Percentiles rank a stretch among this genome's conserved stretches.
Conservation (phyloP, 2,113 vertebrate species). For the Syrrhaptes paradoxus region DNA sequence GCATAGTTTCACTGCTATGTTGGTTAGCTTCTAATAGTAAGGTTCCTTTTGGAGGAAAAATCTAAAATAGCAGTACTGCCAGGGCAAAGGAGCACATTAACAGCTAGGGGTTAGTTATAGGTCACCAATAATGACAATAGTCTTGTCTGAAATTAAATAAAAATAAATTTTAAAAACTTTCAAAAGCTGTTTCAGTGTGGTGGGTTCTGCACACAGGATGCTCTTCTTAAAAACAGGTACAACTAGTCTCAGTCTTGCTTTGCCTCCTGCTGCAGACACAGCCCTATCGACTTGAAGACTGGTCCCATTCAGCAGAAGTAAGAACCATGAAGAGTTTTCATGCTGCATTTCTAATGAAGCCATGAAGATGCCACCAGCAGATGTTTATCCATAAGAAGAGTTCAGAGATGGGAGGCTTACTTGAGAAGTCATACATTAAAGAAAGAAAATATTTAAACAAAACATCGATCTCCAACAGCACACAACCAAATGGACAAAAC, state of each 20-base stretch:
- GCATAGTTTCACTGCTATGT: neutral
- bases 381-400: neutral
- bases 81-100: neutral
- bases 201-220: neutral
- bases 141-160: neutral
- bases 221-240: neutral
- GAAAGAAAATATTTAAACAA: neutral
- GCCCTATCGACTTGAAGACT: neutral
- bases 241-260: neutral
- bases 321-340: neutral
- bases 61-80: neutral
- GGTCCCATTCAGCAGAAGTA: neutral
- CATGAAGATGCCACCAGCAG: neutral
- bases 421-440: neutral
- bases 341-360: neutral
- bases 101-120: neutral
- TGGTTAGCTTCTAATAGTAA: neutral
- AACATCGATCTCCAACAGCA: neutral
- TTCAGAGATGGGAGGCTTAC: neutral
- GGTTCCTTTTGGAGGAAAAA: neutral
- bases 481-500: neutral
- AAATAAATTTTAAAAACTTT: neutral
- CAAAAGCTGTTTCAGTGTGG: neutral
- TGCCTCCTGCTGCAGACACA: accelerated
- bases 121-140: neutral